Evolutionary conservation across 2,888 invertebrate genomes (phyloP), one percentile per base, ranked within the genome.

Genomic region (Phaedon cochleariae): DNA sequence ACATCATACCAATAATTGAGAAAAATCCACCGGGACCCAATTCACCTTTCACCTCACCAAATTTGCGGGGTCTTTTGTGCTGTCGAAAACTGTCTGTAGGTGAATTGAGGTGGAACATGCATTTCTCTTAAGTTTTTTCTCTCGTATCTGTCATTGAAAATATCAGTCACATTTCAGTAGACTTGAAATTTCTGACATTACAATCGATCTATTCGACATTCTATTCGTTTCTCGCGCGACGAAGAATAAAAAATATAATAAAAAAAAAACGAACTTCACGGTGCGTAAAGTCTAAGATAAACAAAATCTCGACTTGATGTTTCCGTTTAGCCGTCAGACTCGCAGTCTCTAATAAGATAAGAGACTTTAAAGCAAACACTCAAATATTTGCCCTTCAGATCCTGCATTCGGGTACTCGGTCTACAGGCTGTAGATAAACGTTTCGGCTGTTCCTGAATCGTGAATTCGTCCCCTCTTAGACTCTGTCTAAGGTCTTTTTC

Each of bases 281-380:
- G 59, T 59, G 54, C 65, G 63, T 69, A 66, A 70, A 66, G 69
- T 51, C 70, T 60, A 73, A 67, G 60, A 69, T 70, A 74, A 72
- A 71, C 73, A 74, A 65, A 69, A 73, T 70, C 67, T 70, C 72
- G 65, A 72, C 70, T 71, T 68, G 72, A 74, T 72, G 68, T 72
- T 73, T 72, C 70, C 70, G 68, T 68, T 73, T 72, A 71, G 48
- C 68, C 69, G 67, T 69, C 57, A 59, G 55, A 66, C 69, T 63
- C 60, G 54, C 21, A 62, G 59, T 57, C 70, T 67, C 70, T 78
- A 77, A 76, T 77, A 79, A 79, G 79, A 77, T 77, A 77, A 77
- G 73, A 75, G 73, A 75, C 64, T 76, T 72, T 75, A 76, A 70
- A 76, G 73, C 71, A 76, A 73, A 76, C 75, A 72, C 57, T 64